Evolutionary conservation across 2,888 invertebrate genomes (phyloP).

Genomic region (Athripsodes cinereus): DNA sequence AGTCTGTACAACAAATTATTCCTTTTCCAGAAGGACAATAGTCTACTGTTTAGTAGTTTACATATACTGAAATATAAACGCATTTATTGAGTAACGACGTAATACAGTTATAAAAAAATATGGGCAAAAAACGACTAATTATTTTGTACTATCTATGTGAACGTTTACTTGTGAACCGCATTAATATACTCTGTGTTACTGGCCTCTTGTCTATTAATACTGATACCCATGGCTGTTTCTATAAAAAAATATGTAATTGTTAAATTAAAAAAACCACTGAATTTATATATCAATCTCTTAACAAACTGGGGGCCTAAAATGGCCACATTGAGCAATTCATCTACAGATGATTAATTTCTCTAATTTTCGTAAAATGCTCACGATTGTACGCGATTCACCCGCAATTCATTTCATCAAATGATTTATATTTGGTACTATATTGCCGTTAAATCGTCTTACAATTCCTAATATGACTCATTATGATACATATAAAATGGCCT

Average conservation of each 20-base stretch:
- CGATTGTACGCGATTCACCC: too few species aligned
- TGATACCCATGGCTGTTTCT: conserved; percentile 62
- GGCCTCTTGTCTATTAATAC: conserved; percentile 50
- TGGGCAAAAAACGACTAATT: not conserved
- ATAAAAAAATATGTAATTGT: not conserved
- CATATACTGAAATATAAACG: conserved; percentile 14
- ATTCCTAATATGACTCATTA: too few species aligned
- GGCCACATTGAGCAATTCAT: too few species aligned
- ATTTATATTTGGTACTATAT: too few species aligned
- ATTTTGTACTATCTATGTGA: too few species aligned
- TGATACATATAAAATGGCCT: too few species aligned
- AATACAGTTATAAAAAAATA: not conserved
- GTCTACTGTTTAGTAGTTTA: conserved; percentile 9
- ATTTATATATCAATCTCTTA: too few species aligned
- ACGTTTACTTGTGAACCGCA: conserved; percentile 35
- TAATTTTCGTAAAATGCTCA: too few species aligned
- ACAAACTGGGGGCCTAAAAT: too few species aligned
- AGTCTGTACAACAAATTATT: conserved; percentile 29
- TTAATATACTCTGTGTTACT: conserved; percentile 48
- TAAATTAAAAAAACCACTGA: not conserved
- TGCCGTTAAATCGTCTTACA: too few species aligned
- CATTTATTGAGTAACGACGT: not conserved
- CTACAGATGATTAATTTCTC: too few species aligned
- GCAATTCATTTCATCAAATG: too few species aligned
- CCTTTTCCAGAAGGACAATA: conserved; percentile 12